phyloP scores from a whole-genome alignment of 30 jellyfish, hydroid and myxozoan genomes.

The Mastigias papua region DNA sequence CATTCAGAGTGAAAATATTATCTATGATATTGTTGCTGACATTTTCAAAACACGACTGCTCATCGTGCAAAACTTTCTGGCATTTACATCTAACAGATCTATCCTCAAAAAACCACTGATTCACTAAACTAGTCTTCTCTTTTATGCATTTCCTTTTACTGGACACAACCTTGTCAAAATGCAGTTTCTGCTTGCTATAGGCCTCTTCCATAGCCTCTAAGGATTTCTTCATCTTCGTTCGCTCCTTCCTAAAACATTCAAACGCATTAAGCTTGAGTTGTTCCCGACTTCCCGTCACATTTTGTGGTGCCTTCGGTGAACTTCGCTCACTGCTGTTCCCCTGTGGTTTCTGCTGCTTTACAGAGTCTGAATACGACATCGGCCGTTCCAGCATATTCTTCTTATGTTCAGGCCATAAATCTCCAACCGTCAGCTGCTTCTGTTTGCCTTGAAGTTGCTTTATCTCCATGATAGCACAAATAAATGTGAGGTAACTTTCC shows the following conservation, averaged over 20 bases:
- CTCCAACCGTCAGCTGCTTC: conserved; percentile 23
- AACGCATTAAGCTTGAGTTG: not conserved
- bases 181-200: not conserved
- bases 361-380: conserved; percentile 78
- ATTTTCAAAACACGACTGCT: conserved; percentile 28
- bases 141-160: conserved; percentile 13
- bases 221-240: conserved; percentile 17
- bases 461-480: not conserved
- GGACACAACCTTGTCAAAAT: conserved; percentile 21
- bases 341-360: conserved; percentile 52
- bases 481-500: not conserved
- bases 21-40: conserved; percentile 24
- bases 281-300: not conserved
- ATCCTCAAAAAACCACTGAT: conserved; percentile 11
- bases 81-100: conserved; percentile 11
- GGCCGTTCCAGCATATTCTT: conserved; percentile 8
- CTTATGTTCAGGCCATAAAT: conserved; percentile 11
- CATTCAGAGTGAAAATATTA: conserved; percentile 2
- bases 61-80: conserved; percentile 27
- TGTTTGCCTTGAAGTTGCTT: conserved; percentile 1
- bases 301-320: conserved; percentile 1
- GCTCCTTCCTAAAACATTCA: conserved; percentile 29
- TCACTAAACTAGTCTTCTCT: conserved; percentile 9
- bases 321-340: not conserved
- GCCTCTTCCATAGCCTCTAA: conserved; percentile 27